phyloP scores from a whole-genome alignment of 2,797 vertebrate species.

The Ambastaia sidthimunki region DNA sequence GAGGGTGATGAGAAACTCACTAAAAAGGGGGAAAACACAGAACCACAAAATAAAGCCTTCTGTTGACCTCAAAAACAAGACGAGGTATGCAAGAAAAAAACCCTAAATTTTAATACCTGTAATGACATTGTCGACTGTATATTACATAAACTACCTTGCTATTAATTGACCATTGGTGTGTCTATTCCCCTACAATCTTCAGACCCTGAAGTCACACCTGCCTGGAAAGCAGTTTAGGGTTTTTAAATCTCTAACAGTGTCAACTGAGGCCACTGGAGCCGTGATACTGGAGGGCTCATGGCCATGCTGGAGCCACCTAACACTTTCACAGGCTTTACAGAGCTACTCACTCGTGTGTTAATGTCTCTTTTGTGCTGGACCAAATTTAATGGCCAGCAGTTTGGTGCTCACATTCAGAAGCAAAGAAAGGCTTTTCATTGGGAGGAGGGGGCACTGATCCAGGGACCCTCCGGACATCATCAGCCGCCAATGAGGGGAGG shows the following conservation, averaged over 20 bases:
- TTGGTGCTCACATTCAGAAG: conserved; percentile 75
- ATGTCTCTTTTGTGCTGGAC: conserved; percentile 79
- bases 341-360: conserved; percentile 82
- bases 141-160: not conserved
- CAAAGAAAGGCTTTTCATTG: conserved; percentile 45
- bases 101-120: too few relatives aligned
- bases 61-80: not conserved
- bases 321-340: conserved; percentile 70
- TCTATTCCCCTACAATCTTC: not conserved
- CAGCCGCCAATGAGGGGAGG: conserved; percentile 22
- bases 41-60: conserved; percentile 14
- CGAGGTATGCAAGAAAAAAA: not conserved
- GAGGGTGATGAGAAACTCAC: not conserved
- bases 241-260: conserved; percentile 10
- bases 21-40: not conserved
- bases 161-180: not conserved
- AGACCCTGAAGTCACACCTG: not conserved
- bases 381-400: conserved; percentile 79
- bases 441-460: conserved; percentile 48
- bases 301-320: conserved; percentile 71
- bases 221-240: not conserved
- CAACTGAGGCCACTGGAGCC: conserved; percentile 3
- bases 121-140: not conserved
- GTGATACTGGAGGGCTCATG: conserved; percentile 52
- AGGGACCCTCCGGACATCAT: conserved; percentile 43